Conservation (phyloP, 2,888 invertebrate genomes). For the Nomada hirtipes region DNA sequence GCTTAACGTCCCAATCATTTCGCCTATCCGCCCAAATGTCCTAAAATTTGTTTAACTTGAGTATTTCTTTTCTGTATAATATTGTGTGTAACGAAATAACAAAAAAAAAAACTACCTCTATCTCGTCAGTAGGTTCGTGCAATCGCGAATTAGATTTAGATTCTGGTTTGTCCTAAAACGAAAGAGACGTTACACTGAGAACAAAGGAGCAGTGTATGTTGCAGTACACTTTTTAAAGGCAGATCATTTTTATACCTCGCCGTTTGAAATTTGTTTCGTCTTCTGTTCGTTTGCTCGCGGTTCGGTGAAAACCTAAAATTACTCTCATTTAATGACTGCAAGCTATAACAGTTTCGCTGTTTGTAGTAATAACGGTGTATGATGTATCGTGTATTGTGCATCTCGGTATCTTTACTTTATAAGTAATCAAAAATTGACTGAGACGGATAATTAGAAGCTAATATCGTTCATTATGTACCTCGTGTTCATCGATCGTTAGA, state of each 20-base stretch:
- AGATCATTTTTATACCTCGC: slow-evolving; percentile 40
- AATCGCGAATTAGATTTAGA: slow-evolving; percentile 10
- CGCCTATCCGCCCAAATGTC: slow-evolving; percentile 32
- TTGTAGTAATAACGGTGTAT: neutral
- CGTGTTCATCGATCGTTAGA: neutral
- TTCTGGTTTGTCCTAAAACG: slow-evolving; percentile 35
- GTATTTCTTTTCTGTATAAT: neutral
- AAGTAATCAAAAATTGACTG: neutral
- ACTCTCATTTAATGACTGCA: neutral
- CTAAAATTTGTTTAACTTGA: slow-evolving; percentile 32
- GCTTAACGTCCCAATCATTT: slow-evolving; percentile 21
- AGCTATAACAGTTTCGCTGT: neutral
- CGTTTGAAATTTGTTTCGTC: slow-evolving; percentile 23
- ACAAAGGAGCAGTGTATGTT: neutral
- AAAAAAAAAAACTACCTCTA: slow-evolving; percentile 41
- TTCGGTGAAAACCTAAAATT: slow-evolving; percentile 47
- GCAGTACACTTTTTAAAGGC: neutral
- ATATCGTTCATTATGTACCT: slow-evolving; percentile 11
- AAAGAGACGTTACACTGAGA: slow-evolving; percentile 10
- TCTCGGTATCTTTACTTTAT: slow-evolving; percentile 18
- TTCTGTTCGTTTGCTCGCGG: slow-evolving; percentile 3
- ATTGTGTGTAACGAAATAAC: neutral
- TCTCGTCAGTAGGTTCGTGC: slow-evolving; percentile 35
- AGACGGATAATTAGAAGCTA: neutral
- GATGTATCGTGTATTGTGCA: slow-evolving; percentile 30